These are phyloP conservation scores for Sphenopsis melanotis DNA, from an alignment of 2,797 vertebrate genomes.

Conservation along the genomic window DNA sequence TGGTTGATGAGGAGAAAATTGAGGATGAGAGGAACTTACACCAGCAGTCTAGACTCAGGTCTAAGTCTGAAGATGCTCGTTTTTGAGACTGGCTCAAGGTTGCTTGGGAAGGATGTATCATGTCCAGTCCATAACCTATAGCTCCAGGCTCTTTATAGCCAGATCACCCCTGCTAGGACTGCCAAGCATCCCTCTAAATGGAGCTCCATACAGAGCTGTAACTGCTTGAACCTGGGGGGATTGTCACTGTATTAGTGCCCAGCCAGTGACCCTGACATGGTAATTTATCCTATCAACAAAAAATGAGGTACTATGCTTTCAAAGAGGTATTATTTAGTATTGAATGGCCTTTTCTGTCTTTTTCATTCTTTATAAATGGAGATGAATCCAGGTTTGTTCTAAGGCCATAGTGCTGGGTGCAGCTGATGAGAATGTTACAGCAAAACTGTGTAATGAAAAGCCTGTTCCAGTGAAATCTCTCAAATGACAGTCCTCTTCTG, in stretches of 20 bases:
- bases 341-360: not conserved
- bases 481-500: not conserved
- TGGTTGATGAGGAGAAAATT: not conserved
- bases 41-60: not conserved
- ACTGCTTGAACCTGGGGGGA: not conserved
- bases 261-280: not conserved
- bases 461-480: not conserved
- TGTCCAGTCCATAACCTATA: not conserved
- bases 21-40: not conserved
- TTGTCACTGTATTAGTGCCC: not conserved
- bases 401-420: not conserved
- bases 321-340: not conserved
- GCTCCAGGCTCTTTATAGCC: not conserved
- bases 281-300: not conserved
- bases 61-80: not conserved
- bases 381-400: not conserved
- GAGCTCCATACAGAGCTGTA: not conserved
- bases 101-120: not conserved
- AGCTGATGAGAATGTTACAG: not conserved
- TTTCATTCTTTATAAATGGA: not conserved
- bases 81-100: not conserved
- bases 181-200: not conserved
- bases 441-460: not conserved
- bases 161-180: not conserved
- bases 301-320: not conserved